These are phyloP conservation scores for Polypedilum vanderplanki DNA, from an alignment of 1,140 invertebrate genomes.

Conservation along the genomic window DNA sequence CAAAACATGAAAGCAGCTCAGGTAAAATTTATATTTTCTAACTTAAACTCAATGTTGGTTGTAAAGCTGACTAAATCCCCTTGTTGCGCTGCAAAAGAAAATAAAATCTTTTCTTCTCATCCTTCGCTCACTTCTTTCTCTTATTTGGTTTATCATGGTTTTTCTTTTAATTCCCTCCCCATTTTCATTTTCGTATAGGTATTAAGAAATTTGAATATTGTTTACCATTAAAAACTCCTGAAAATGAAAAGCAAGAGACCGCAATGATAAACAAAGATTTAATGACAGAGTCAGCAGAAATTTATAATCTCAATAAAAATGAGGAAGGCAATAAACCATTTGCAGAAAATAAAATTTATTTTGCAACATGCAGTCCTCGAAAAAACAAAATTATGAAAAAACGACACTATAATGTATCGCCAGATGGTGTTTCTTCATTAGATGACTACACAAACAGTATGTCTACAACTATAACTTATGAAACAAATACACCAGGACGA, in stretches of 20 bases:
- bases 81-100: not conserved
- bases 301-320: not conserved
- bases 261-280: not conserved
- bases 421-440: constrained; percentile 4
- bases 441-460: constrained; percentile 10
- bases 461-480: constrained; percentile 4
- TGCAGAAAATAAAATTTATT: not conserved
- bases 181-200: not conserved
- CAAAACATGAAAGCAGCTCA: constrained; percentile 30
- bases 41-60: not conserved
- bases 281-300: not conserved
- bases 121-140: not conserved
- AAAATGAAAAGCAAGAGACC: constrained; percentile 10
- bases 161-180: not conserved
- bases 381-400: not conserved
- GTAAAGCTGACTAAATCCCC: not conserved
- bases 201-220: constrained; percentile 24
- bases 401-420: constrained; percentile 16
- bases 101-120: not conserved
- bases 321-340: not conserved
- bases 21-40: not conserved
- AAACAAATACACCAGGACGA: constrained; percentile 15
- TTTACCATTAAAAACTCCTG: not conserved
- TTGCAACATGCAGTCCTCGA: constrained; percentile 16
- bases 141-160: not conserved